Base-by-base conservation (phyloP, 2,888 invertebrate genomes). In the Megaustenia siamemsis region DNA sequence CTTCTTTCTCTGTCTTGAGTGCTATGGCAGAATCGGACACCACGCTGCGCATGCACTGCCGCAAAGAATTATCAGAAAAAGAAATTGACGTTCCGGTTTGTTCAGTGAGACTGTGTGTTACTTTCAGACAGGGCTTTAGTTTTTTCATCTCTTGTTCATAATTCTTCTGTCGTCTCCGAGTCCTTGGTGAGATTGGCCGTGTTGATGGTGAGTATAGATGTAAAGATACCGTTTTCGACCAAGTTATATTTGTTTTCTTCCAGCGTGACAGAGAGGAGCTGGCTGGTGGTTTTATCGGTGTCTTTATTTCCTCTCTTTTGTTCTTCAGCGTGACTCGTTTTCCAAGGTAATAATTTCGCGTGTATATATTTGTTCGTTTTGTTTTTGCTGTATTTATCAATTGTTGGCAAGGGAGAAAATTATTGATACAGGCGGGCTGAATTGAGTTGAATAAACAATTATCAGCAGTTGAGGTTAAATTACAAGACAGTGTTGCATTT, bases 301-400 rank as follows among this genome's bases (percentile, higher is more conserved):
- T n/a, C 28, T 43, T 66, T 18, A 43, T 10, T 18, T 18, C 8
- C 18, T 40, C 78, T 28, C 66, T 40, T 40, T 43, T 38, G 8
- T 71, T 49, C 35, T 53, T 80, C n/a, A 35, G 21, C 5, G 35
- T n/a, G 0, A 40, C 80, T 0, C 69, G 45, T 35, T 69, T 80
- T 21, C 82, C 82, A 4, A 82, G 43, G 24, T 82, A 82, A 38
- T 82, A 82, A 10, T 40, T 32, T 5, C 53, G 71, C 5, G 68
- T 43, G 60, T 82, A 82, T 8, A 82, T 82, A 43, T 82, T 82
- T 18, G 60, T 82, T 15, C 82, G 82, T 18, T 71, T 49, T 4
- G 12, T 43, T 1, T 43, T 78, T 8, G 12, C 10, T 69, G 73
- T 28, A 28, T 28, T 66, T 8, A 15, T 32, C n/a, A n/a, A n/a